Evolutionary conservation across 35 echinoderm and acorn worm species (phyloP), one percentile per base, ranked within the genome.

Genomic region (Amphiura filiformis): DNA sequence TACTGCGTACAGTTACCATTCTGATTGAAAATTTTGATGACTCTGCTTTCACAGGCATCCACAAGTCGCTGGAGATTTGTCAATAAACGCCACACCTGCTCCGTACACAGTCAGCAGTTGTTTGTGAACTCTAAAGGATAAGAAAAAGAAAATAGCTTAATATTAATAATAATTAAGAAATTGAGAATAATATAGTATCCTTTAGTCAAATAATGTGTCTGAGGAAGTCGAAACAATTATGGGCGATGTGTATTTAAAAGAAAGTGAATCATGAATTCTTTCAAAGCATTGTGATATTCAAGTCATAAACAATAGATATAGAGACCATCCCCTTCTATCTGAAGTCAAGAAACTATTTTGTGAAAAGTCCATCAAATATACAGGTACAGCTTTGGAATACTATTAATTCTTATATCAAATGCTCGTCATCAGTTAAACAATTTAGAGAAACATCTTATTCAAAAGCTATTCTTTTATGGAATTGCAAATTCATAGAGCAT

Each of bases 31-130:
- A n/a, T n/a, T n/a, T n/a, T n/a, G n/a, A n/a, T n/a, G n/a, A n/a
- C n/a, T n/a, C n/a, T n/a, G n/a, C n/a, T n/a, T n/a, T 83, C 42
- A 83, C 31, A 83, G 42, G 81, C 81, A 83, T 32, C 39, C 41
- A 34, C 81, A 83, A 47, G 39, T 83, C 26, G 26, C 38, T 12
- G 23, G 39, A 32, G 81, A 2, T 3, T 40, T 39, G 23, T 52
- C 81, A 20, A 47, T 34, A 32, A 47, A 31, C 18, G 26, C 39
- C 22, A 83, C 52, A 34, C 81, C 81, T 9, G 81, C 40, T 30
- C 39, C 81, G 47, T 47, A 83, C 0, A 83, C 38, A 11, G 38
- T 83, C 81, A 83, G 47, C n/a, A 83, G 81, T 47, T 83, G 81
- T 61, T 56, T 83, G 34, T 83, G 81, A 34, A 83, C 81, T 41